Percentiles rank a stretch among this genome's conserved stretches.
Evolutionary conservation across 2,113 vertebrate genomes (phyloP).

Genomic region (Holacanthus passer): DNA sequence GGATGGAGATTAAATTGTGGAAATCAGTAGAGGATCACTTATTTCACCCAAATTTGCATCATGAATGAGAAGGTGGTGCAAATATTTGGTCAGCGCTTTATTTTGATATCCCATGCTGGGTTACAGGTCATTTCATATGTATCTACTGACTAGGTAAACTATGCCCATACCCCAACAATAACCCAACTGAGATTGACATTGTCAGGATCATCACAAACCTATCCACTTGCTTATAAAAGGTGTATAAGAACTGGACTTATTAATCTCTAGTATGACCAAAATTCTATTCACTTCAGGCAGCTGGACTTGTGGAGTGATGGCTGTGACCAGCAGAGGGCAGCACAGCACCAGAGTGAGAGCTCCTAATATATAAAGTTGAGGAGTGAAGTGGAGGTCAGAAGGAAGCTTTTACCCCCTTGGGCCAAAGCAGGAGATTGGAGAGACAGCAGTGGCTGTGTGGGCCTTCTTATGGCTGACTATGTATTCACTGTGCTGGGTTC

Average conservation of each 20-base stretch:
- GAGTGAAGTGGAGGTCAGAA: constrained; percentile 50
- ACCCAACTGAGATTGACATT: neutral
- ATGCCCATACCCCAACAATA: neutral
- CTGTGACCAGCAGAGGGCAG: constrained; percentile 76
- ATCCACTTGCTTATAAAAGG: neutral
- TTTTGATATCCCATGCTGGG: neutral
- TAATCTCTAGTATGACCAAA: neutral
- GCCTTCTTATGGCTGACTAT: constrained; percentile 24
- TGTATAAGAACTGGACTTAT: neutral
- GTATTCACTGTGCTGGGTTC: constrained; percentile 31
- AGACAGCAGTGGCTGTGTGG: constrained; percentile 33
- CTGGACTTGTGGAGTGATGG: neutral
- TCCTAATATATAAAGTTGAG: neutral
- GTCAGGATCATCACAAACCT: neutral
- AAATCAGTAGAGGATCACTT: neutral
- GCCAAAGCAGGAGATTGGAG: constrained; percentile 29
- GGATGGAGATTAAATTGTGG: neutral
- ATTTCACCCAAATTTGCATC: neutral
- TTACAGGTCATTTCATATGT: no score
- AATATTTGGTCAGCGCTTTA: neutral
- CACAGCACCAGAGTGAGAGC: constrained; percentile 27
- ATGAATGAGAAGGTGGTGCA: neutral
- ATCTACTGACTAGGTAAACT: no score
- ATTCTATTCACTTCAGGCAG: neutral
- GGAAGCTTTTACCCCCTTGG: constrained; percentile 14